Percentiles rank a stretch among this genome's conserved stretches.
Conservation (phyloP, 2,888 invertebrate species). For the Eupithecia subumbrata region DNA sequence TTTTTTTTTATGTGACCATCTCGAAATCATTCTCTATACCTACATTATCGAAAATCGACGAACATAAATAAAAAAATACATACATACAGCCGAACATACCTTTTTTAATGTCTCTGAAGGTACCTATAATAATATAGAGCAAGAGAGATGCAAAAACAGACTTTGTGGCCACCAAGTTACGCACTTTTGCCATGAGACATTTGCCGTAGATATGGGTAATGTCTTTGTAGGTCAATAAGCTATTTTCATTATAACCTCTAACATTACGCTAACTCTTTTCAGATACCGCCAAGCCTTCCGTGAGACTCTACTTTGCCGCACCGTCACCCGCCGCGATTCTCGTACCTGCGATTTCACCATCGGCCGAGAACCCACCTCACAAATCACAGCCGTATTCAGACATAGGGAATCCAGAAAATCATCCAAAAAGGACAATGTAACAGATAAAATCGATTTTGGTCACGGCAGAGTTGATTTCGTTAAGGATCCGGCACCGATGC, state of each 20-base stretch:
- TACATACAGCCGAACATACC: no score
- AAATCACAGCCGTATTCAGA: slow-evolving; percentile 51
- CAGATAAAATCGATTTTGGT: slow-evolving; percentile 36
- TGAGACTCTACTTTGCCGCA: slow-evolving; percentile 87
- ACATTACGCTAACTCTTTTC: slow-evolving; percentile 36
- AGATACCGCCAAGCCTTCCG: slow-evolving; percentile 91
- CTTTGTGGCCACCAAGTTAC: no score
- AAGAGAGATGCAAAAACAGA: no score
- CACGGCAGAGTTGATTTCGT: slow-evolving; percentile 54
- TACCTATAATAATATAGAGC: no score
- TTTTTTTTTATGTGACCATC: no score
- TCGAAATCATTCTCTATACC: no score
- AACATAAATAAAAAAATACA: no score
- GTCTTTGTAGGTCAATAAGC: no score
- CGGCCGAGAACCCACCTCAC: slow-evolving; percentile 79
- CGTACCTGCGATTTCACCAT: slow-evolving; percentile 81
- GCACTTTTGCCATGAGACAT: no score
- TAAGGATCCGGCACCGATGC: slow-evolving; percentile 66
- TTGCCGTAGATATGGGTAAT: no score
- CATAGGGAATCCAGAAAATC: slow-evolving; percentile 64
- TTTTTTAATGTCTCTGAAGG: no score
- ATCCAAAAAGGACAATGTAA: slow-evolving; percentile 64
- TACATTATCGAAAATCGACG: no score
- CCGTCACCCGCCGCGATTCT: slow-evolving; percentile 67
- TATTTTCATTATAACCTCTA: background rate